Base-by-base conservation (phyloP, 2,797 vertebrate species). In the Neosilurus mollespiculum region DNA sequence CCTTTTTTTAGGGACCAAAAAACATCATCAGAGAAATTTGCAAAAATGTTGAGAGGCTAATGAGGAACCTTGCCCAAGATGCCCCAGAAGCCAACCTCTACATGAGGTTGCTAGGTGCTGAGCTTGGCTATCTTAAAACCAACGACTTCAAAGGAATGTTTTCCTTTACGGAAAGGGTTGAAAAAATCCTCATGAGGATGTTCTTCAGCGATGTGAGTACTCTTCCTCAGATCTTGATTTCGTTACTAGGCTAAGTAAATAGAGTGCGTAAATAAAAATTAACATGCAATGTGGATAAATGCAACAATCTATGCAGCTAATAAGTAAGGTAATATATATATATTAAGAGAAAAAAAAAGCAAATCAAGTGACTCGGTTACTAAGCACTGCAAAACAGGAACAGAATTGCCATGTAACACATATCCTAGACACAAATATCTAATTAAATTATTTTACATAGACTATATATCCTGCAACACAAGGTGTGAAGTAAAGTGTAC, bases 81-180 rank as follows among this genome's bases (percentile, higher is more conserved):
- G 88, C 91, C 80, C 97, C 97, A 0, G 96, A 99, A 90, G 97
- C 95, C 83, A 96, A 94, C 91, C 94, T 97, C 54, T 99, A 97
- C 87, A 93, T 99, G 86, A 96, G 93, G 83, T 91, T 99, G 85
- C 85, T 99, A 76, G 97, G 95, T 87, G 94, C 96, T 91, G 98
- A 99, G 86, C 93, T 99, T 80, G 97, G 97, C 56, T 99, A 99
- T 90, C 76, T 98, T 89, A 96, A 87, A 87, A 93, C 96, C 82
- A 95, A 87, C 2, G 97, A 99, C 70, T 89, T 99, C 81, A 92
- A 91, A 51, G 87, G 87, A 62, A 89, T 94, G 87, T 90, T 88
- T 61, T 80, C 93, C 69, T 91, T 96, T 86, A 92, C 90, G 26
- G 90, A 89, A 85, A 92, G 90, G 81, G 89, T 89, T 91, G 79